These are phyloP conservation scores for Gastrophryne carolinensis DNA, from an alignment of 2,797 vertebrate genomes.

Conservation along the genomic window DNA sequence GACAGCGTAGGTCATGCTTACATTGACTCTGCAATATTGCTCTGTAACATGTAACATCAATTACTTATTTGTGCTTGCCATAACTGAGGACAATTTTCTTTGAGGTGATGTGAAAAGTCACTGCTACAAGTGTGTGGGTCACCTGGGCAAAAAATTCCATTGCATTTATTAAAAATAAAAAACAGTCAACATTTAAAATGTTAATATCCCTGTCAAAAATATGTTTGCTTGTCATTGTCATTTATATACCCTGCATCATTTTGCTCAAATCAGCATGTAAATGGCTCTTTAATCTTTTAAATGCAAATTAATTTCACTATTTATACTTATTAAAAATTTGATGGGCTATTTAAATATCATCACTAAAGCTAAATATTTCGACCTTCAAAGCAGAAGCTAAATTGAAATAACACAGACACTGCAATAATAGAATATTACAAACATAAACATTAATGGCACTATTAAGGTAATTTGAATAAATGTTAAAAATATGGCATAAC, in stretches of 20 bases:
- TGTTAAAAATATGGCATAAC: too few relatives aligned
- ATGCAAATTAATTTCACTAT: slow-evolving; percentile 23
- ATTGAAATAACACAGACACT: background rate
- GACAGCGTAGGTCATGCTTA: slow-evolving; percentile 39
- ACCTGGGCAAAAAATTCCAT: slow-evolving; percentile 18
- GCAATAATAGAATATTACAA: background rate
- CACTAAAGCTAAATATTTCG: background rate
- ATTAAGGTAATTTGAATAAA: background rate
- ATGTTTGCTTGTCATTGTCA: slow-evolving; percentile 22
- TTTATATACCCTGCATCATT: slow-evolving; percentile 6
- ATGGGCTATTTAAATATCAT: slow-evolving; percentile 1
- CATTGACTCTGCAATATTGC: slow-evolving; percentile 34
- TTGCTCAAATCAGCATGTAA: slow-evolving; percentile 30
- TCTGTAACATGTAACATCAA: slow-evolving; percentile 38
- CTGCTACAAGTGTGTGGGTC: slow-evolving; percentile 10
- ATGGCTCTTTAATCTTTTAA: slow-evolving; percentile 31
- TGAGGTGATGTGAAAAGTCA: slow-evolving; percentile 8
- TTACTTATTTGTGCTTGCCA: slow-evolving; percentile 30
- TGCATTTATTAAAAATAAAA: slow-evolving; percentile 30
- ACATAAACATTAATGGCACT: background rate
- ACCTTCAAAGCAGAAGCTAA: background rate
- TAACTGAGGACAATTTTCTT: slow-evolving; percentile 27
- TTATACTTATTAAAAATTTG: slow-evolving; percentile 13
- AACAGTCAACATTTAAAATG: slow-evolving; percentile 21
- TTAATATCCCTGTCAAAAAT: slow-evolving; percentile 21